Percentiles rank a stretch among this genome's conserved stretches.
These are phyloP conservation scores for Sinocyclocheilus maitianheensis DNA, from an alignment of 2,113 vertebrate species.

Conservation along the genomic window DNA sequence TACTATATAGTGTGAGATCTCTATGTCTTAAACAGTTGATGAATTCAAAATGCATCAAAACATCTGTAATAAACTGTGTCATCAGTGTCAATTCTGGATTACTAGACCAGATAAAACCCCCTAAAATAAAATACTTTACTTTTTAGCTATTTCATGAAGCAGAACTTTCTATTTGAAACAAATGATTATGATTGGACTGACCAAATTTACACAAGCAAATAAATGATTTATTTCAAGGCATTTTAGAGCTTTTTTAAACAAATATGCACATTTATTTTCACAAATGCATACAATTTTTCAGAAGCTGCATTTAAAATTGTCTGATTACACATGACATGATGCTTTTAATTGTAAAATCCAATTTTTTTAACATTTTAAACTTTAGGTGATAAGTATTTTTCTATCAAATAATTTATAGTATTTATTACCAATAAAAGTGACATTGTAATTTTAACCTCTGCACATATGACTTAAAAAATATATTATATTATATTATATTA, in stretches of 20 bases:
- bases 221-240: background rate
- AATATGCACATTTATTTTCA: background rate
- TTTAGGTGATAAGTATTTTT: background rate
- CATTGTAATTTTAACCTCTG: background rate
- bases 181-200: background rate
- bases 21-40: too few species aligned
- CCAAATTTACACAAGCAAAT: background rate
- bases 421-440: background rate
- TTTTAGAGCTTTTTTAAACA: background rate
- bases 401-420: background rate
- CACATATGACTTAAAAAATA: background rate
- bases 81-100: background rate
- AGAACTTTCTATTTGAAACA: background rate
- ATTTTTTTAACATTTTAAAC: background rate
- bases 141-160: background rate
- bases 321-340: background rate
- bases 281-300: background rate
- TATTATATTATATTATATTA: background rate
- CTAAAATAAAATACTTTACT: background rate
- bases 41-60: background rate
- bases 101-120: background rate
- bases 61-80: too few species aligned
- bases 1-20: too few species aligned
- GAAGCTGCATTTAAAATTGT: background rate
- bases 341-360: background rate